phyloP scores from a whole-genome alignment of 2,888 invertebrate genomes.

The Asteroscopus sphinx region DNA sequence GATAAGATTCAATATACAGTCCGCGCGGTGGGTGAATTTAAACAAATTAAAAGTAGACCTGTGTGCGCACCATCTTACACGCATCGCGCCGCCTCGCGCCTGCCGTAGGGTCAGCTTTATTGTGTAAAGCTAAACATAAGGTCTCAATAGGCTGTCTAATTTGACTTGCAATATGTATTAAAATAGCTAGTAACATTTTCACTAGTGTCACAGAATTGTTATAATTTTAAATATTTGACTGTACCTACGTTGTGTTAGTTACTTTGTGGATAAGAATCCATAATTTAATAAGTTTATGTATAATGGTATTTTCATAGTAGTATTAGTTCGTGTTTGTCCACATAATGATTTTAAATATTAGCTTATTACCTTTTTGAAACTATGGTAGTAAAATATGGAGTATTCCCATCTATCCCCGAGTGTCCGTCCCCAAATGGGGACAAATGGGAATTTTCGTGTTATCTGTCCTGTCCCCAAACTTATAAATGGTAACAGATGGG shows the following conservation, averaged over 20 bases:
- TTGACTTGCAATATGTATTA: conserved; percentile 28
- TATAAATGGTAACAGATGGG: too few relatives aligned
- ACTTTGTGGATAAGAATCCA: conserved; percentile 18
- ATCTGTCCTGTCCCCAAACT: too few relatives aligned
- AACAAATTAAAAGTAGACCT: conserved; percentile 9
- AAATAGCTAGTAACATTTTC: conserved; percentile 30
- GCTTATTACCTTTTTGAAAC: conserved; percentile 8
- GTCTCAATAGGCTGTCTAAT: conserved; percentile 26
- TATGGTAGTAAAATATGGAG: conserved; percentile 18
- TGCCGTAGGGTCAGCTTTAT: conserved; percentile 30
- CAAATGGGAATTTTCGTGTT: too few relatives aligned
- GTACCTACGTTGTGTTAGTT: conserved; percentile 43
- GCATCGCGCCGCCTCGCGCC: conserved; percentile 15
- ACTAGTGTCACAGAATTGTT: conserved; percentile 34
- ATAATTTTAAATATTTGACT: conserved; percentile 42
- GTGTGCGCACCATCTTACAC: conserved; percentile 8
- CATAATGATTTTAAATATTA: conserved; percentile 27
- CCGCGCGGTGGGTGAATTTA: conserved; percentile 17
- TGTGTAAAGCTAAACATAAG: conserved; percentile 29
- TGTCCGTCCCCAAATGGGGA: too few relatives aligned
- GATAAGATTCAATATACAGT: conserved; percentile 19
- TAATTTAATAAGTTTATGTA: conserved; percentile 34
- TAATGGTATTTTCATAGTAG: conserved; percentile 35
- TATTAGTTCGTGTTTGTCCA: conserved; percentile 38
- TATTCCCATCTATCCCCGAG: too few relatives aligned